Base-by-base conservation (phyloP, 2,888 invertebrate species). In the Ectemnius lituratus region DNA sequence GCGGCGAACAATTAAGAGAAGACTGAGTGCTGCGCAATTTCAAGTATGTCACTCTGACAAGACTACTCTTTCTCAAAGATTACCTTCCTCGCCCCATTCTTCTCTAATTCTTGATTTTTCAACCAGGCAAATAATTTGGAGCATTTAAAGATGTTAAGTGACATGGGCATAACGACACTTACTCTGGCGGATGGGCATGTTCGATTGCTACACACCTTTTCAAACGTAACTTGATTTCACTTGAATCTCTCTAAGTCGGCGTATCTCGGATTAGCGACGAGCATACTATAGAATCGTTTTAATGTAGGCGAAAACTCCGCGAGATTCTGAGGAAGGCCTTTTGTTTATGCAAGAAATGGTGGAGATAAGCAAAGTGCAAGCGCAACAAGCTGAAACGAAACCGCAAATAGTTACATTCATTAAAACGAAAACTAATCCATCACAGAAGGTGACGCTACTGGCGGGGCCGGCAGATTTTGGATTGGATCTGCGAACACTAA, bases 271-370 rank as follows among this genome's bases (percentile, higher is more conserved):
- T 59, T 61, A 20, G 18, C 11, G 20, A 47, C 49, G 20, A 28
- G 47, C 13, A 23, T 52, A 23, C 62, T 20, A 37, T 56, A 23
- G 52, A 49, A 61, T 8, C 16, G 6, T 56, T 59, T 70, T 66
- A 20, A 47, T 71, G 58, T 58, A 82, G 97, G 99, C 99, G 2
- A 94, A 95, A 87, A 95, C 96, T 11, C 92, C 95, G 0, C 95
- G 95, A 83, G 96, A 97, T 88, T 98, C 97, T 0, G 96, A 97
- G 84, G 97, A 98, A 91, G 99, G 99, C 0, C 92, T 98, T 47
- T 93, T 96, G 14, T 99, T 99, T 89, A 98, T 99, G 98, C 96
- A 97, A 87, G 99, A 99, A 92, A 98, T 99, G 97, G 94, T 97
- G 0, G 97, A 97, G 88, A 92, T 98, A 81, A 97, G 97, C 65